Evolutionary conservation across 2,797 vertebrate species (phyloP).

Genomic region (Nannoperca obscura): DNA sequence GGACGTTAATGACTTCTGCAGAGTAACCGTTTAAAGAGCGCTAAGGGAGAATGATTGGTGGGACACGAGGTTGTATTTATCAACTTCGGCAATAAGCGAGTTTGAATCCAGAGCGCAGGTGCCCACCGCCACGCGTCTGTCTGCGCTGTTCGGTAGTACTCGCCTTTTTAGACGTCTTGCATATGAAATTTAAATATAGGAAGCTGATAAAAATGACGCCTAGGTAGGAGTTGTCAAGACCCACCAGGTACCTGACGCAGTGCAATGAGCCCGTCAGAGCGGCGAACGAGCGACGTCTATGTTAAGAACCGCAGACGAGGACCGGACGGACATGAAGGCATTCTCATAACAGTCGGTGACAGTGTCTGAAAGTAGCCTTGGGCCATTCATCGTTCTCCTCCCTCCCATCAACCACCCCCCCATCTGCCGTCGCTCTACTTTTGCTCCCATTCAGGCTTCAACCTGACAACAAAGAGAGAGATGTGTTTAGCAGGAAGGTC

Average conservation of each 20-base stretch:
- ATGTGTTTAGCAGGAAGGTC: constrained; percentile 80
- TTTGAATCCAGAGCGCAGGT: constrained; percentile 63
- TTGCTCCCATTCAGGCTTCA: constrained; percentile 74
- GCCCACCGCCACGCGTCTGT: constrained; percentile 35
- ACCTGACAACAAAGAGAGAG: constrained; percentile 82
- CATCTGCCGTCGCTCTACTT: constrained; percentile 70
- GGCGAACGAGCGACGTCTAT: constrained; percentile 56
- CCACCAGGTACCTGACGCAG: constrained; percentile 21
- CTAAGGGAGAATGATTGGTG: constrained; percentile 74
- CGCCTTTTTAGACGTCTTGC: constrained; percentile 38
- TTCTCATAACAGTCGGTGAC: constrained; percentile 74
- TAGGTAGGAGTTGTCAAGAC: constrained; percentile 33
- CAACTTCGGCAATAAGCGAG: constrained; percentile 59
- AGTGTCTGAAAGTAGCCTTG: constrained; percentile 76
- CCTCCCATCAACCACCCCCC: constrained; percentile 41
- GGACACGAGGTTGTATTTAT: constrained; percentile 72
- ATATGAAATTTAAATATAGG: constrained; percentile 50
- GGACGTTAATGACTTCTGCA: constrained; percentile 82
- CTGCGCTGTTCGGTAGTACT: constrained; percentile 24
- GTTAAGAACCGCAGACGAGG: constrained; percentile 60
- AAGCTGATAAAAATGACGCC: constrained; percentile 52
- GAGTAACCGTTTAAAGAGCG: constrained; percentile 79
- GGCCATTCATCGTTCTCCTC: constrained; percentile 69
- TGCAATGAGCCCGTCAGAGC: constrained; percentile 35
- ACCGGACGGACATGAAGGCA: constrained; percentile 66